Evolutionary conservation across 2,888 invertebrate genomes (phyloP).

Genomic region (Ophion costatus): DNA sequence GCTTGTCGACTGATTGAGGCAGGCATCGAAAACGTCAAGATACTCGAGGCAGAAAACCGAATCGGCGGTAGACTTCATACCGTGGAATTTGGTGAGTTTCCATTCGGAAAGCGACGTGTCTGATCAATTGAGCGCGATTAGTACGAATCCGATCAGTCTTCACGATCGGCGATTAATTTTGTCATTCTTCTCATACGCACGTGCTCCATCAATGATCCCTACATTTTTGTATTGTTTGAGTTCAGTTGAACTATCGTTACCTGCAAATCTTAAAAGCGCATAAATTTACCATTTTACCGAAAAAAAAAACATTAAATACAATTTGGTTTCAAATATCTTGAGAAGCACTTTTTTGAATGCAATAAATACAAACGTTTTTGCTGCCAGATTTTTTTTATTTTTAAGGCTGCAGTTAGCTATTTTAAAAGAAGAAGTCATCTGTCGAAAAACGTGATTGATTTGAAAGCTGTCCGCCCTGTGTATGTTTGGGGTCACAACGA

Average conservation of each 20-base stretch:
- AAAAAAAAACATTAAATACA: no score
- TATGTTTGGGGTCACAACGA: not conserved
- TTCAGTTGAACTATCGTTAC: not conserved
- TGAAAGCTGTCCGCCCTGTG: not conserved
- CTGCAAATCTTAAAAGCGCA: no score
- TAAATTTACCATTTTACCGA: not conserved
- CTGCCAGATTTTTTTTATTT: not conserved
- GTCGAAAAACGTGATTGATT: not conserved
- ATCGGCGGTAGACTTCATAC: constrained; percentile 85
- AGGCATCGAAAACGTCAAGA: constrained; percentile 83
- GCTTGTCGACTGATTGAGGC: constrained; percentile 84
- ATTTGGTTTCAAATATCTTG: not conserved
- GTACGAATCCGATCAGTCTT: not conserved
- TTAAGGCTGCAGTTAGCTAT: not conserved
- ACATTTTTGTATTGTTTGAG: not conserved
- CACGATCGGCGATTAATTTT: not conserved
- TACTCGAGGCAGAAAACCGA: constrained; percentile 84
- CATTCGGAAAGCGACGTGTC: not conserved
- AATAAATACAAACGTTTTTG: not conserved
- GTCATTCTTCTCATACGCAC: not conserved
- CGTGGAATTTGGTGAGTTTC: constrained; percentile 81
- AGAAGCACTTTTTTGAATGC: not conserved
- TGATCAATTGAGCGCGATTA: no score
- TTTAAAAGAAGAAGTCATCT: not conserved
- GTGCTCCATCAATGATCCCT: not conserved